phyloP scores from a whole-genome alignment of 2,113 vertebrate species.

The Capreolus pygargus region DNA sequence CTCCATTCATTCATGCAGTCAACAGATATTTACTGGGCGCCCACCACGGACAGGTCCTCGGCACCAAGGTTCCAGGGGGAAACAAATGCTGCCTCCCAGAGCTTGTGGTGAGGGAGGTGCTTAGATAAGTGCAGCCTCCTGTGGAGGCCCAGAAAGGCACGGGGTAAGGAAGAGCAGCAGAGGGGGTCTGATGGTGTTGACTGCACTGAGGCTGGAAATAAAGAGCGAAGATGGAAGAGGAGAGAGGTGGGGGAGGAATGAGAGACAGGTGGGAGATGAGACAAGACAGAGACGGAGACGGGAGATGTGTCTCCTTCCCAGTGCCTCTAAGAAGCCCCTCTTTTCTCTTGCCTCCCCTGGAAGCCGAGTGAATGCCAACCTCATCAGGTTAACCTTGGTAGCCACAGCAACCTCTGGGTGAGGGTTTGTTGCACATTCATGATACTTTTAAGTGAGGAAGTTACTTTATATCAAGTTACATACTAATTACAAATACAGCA shows the following conservation, averaged over 20 bases:
- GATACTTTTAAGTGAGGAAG: slow-evolving; percentile 6
- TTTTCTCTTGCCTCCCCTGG: neutral
- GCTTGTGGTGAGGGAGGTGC: neutral
- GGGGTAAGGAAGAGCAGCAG: neutral
- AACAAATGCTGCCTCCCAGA: neutral
- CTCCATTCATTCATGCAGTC: neutral
- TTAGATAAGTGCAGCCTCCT: neutral
- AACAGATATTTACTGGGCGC: neutral
- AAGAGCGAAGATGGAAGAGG: neutral
- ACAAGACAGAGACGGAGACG: neutral
- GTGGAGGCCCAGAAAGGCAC: neutral
- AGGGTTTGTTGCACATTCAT: neutral
- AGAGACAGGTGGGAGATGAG: neutral
- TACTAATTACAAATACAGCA: neutral
- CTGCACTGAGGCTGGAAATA: neutral
- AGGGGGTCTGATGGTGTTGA: neutral
- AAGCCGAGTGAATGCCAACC: neutral
- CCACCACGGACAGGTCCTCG: neutral
- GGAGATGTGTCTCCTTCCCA: neutral
- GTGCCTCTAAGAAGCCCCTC: neutral
- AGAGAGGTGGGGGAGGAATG: neutral
- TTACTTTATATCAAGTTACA: neutral
- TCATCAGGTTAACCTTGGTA: neutral
- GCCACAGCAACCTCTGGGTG: neutral
- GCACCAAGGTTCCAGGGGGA: neutral